Evolutionary conservation across 2,113 vertebrate species (phyloP), one percentile per base, ranked within the genome.

Genomic region (Tympanuchus pallidicinctus): DNA sequence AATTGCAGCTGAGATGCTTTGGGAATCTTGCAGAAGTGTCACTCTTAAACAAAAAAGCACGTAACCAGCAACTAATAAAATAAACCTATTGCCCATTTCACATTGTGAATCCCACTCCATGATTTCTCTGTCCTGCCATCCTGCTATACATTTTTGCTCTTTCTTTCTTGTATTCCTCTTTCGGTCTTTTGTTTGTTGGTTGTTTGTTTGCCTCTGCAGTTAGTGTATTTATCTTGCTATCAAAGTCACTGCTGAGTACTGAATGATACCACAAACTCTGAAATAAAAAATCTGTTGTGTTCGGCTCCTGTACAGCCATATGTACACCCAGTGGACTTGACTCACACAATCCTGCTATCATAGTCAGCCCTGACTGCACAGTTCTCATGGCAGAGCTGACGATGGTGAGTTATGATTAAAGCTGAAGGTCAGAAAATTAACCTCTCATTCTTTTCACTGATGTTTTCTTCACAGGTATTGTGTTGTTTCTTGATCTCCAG

Each of bases 251-350:
- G 38, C 45, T 42, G 65, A 45, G 48, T 32, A 50, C 25, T 63
- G 77, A 73, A 71, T 6, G 54, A 14, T 17, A 52, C 25, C 0
- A 0, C 4, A 18, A 84, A 45, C 2, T 2, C 60, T 74, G 79
- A 88, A 86, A 86, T 66, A 89, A 75, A 86, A 84, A 65, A 15
- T 22, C 69, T 71, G 70, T 69, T 52, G 34, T 24, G 61, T 56
- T 59, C 50, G 32, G 54, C 32, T 34, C 76, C 60, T 74, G 60
- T 38, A 66, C 40, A 89, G 74, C 82, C 89, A 91, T 45, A 40
- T 69, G 11, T 59, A 94, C 22, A 0, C 56, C 82, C 75, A 73
- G 67, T 9, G 50, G 75, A 64, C 66, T 70, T 86, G 92, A 92
- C 30, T 95, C 85, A 95, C 59, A 36, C 16, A 1, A 11, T 40